phyloP scores from a whole-genome alignment of 2,113 vertebrate species.

The Actenoides lindsayi region DNA sequence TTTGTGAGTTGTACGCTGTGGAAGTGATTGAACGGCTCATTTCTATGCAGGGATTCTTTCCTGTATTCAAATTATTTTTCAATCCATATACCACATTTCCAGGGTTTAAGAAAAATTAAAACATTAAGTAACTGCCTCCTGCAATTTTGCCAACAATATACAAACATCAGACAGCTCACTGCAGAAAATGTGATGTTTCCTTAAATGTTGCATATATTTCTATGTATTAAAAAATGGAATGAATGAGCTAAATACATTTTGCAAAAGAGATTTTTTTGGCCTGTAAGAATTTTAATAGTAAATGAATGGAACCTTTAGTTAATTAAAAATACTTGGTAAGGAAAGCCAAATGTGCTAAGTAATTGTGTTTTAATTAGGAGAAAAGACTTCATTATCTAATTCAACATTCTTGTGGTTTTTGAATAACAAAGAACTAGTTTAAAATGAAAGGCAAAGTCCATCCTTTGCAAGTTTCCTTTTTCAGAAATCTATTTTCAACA shows the following conservation, averaged over 20 bases:
- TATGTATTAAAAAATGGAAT: background rate
- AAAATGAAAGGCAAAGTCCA: background rate
- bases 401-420: background rate
- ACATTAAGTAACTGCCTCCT: background rate
- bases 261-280: background rate
- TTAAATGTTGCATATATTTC: background rate
- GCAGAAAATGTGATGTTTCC: background rate
- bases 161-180: background rate
- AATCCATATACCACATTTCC: background rate
- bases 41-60: background rate
- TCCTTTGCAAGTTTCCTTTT: background rate
- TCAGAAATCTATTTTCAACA: background rate
- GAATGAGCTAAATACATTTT: background rate
- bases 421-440: background rate
- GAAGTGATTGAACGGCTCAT: background rate
- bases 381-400: background rate
- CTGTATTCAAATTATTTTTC: background rate
- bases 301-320: background rate
- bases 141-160: background rate
- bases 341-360: background rate
- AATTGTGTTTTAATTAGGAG: background rate
- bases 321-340: background rate
- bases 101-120: conserved; percentile 9
- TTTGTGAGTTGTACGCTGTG: background rate
- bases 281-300: background rate